Base-by-base conservation (phyloP, 2,888 invertebrate species). In the Blomia tropicalis region DNA sequence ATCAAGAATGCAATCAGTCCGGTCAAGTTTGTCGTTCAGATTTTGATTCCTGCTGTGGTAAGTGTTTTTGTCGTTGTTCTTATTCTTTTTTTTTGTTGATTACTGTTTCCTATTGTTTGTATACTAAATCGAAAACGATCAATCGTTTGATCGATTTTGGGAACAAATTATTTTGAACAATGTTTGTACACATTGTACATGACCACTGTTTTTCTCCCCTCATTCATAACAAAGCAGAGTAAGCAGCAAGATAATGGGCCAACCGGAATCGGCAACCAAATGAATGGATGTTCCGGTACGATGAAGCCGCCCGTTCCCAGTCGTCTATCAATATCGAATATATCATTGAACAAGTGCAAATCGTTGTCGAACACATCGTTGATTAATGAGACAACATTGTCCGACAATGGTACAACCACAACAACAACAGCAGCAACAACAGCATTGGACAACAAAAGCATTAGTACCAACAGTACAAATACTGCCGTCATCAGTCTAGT, bases 1-100 rank as follows among this genome's bases (percentile, higher is more conserved):
- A 96, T 98, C 71, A 84, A 89, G 73, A 84, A 85, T 60, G 86
- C 95, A 22, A 83, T 85, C 25, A 88, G 86, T 73, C 85, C 85
- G 59, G 90, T 98, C 66, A 81, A 81, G 32, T 85, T 98, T 71
- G 81, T 91, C 43, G 86, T 96, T 53, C 95, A 96, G 77, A 83
- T 83, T 63, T 75, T 86, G 67, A 77, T 81, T 67, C 81, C 83
- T 66, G n/a, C n/a, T n/a, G 82, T 83, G 82, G 85, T 85, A 73
- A 66, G 66, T 64, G 2, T 56, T 19, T 59, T 23, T 25, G 51
- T 23, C 51, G n/a, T 51, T 11, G n/a, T 17, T 41, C n/a, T n/a
- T n/a, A n/a, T n/a, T n/a, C n/a, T n/a, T n/a, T n/a, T n/a, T n/a
- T n/a, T n/a, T n/a, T n/a, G n/a, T n/a, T n/a, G n/a, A n/a, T n/a